These are phyloP conservation scores for Lontra canadensis DNA, from an alignment of 2,113 vertebrate species.

Conservation along the genomic window DNA sequence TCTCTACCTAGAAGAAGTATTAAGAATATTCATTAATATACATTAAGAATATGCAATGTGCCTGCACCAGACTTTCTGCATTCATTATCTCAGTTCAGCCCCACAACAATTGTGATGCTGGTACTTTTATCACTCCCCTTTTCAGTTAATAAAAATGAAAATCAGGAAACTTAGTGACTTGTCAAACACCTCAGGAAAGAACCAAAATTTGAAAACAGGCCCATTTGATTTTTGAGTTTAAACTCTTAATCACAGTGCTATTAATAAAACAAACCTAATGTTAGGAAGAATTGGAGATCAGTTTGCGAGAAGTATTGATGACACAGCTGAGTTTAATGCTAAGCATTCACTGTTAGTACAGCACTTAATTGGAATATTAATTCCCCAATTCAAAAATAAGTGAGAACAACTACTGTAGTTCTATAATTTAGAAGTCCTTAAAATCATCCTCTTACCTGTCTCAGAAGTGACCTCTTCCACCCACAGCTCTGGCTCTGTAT, in stretches of 20 bases:
- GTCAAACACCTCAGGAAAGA: background rate
- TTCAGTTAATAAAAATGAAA: background rate
- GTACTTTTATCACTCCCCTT: background rate
- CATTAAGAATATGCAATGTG: background rate
- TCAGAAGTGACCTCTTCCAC: background rate
- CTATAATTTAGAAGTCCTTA: background rate
- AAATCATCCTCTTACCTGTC: background rate
- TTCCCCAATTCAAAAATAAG: background rate
- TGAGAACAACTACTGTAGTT: background rate
- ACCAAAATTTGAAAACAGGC: background rate
- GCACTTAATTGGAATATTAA: background rate
- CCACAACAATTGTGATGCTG: background rate
- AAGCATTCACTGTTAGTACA: background rate
- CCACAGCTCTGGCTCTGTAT: background rate
- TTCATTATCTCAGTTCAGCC: background rate
- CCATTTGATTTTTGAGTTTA: background rate
- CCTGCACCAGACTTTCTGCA: background rate
- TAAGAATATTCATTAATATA: background rate
- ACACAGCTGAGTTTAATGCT: background rate
- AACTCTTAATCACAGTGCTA: background rate
- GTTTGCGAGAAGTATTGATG: background rate
- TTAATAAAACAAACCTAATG: background rate
- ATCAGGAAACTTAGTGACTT: background rate
- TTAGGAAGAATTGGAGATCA: background rate
- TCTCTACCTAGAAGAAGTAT: background rate